Conservation (phyloP, 2,797 vertebrate genomes). For the Remorina albescens region DNA sequence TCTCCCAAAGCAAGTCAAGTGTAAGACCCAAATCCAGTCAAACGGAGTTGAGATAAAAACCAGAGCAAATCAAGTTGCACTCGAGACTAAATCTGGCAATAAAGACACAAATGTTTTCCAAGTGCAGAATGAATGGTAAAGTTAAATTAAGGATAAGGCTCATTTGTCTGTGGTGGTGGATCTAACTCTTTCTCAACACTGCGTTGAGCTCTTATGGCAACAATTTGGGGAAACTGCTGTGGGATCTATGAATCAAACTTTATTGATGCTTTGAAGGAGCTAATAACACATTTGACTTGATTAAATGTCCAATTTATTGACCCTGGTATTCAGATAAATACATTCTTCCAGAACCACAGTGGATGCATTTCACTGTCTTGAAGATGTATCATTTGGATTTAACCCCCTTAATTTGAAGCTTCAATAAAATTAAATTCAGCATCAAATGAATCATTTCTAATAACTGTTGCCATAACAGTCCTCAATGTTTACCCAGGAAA, state of each 20-base stretch:
- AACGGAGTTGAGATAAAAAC: conserved; percentile 31
- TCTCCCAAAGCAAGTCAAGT: background rate
- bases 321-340: conserved; percentile 60
- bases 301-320: conserved; percentile 57
- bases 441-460: conserved; percentile 41
- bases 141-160: conserved; percentile 48
- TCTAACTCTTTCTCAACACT: conserved; percentile 60
- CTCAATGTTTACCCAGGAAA: conserved; percentile 35
- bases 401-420: conserved; percentile 10
- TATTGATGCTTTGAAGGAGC: conserved; percentile 69
- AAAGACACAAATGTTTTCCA: conserved; percentile 28
- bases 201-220: conserved; percentile 49
- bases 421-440: conserved; percentile 16
- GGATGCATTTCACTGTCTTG: conserved; percentile 27
- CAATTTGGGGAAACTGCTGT: conserved; percentile 59
- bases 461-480: conserved; percentile 22
- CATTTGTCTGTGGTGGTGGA: conserved; percentile 52
- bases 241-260: conserved; percentile 74
- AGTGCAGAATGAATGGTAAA: conserved; percentile 39
- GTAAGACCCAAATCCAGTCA: conserved; percentile 12
- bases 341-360: conserved; percentile 63
- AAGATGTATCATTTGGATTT: conserved; percentile 3
- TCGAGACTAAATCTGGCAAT: conserved; percentile 29
- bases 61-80: conserved; percentile 19
- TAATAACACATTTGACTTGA: conserved; percentile 65